phyloP scores from a whole-genome alignment of 2,113 vertebrate genomes.

The Pan paniscus region DNA sequence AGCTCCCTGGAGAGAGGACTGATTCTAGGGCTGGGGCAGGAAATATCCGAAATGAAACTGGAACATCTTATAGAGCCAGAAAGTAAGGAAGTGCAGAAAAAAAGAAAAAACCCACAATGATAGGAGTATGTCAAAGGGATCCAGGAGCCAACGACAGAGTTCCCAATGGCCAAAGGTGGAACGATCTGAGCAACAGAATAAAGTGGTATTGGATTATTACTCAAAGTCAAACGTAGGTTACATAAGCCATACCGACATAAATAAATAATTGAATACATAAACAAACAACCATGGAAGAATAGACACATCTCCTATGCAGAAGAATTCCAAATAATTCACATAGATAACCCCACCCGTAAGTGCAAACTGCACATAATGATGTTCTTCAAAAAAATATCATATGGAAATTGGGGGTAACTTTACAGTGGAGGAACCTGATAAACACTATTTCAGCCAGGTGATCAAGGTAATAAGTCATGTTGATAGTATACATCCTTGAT shows the following conservation, averaged over 20 bases:
- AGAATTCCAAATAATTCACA: background rate
- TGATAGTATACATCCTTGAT: background rate
- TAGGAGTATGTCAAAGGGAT: accelerated
- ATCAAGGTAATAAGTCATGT: background rate
- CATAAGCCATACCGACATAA: background rate
- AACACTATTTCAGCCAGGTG: background rate
- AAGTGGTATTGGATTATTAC: too few species aligned
- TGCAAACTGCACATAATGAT: background rate
- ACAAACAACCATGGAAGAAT: background rate
- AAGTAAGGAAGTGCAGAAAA: background rate
- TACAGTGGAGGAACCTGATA: background rate
- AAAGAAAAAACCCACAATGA: background rate
- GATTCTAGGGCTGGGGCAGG: background rate
- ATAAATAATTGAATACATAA: background rate
- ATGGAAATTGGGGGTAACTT: background rate
- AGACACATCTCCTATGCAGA: background rate
- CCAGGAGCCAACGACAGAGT: background rate
- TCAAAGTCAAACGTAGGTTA: background rate
- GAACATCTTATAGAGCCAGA: background rate
- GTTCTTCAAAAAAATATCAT: background rate
- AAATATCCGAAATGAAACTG: background rate
- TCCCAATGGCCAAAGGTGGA: background rate
- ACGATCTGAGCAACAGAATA: background rate
- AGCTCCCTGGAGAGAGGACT: background rate
- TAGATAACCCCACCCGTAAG: background rate